Evolutionary conservation across 2,113 vertebrate genomes (phyloP).

Genomic region (Talpa occidentalis): DNA sequence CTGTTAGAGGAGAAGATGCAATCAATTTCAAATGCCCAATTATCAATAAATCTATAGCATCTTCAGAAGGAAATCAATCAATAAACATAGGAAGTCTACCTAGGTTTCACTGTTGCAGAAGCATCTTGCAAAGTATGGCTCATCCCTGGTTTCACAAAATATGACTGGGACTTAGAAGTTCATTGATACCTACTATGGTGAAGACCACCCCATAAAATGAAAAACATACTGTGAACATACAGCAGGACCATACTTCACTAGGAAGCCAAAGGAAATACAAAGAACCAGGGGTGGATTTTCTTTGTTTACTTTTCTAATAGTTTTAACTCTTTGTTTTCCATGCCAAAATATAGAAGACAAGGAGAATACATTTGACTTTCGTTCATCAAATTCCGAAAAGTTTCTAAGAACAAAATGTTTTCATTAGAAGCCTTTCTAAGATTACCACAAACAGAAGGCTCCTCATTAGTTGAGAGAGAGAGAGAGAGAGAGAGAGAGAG

Average conservation of each 20-base stretch:
- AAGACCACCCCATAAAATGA: conserved; percentile 80
- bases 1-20: conserved; percentile 66
- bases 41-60: conserved; percentile 35
- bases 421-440: neutral
- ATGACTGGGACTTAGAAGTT: conserved; percentile 78
- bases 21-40: conserved; percentile 64
- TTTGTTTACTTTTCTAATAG: conserved; percentile 81
- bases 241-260: conserved; percentile 80
- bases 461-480: neutral
- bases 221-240: conserved; percentile 80
- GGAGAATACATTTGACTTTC: conserved; percentile 30
- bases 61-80: conserved; percentile 46
- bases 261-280: conserved; percentile 82
- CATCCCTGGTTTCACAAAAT: conserved; percentile 67
- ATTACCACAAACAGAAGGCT: conserved; percentile 26
- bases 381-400: conserved; percentile 29
- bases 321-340: conserved; percentile 74
- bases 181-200: conserved; percentile 83
- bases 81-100: neutral
- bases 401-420: conserved; percentile 48
- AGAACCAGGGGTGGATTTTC: conserved; percentile 70
- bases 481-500: neutral
- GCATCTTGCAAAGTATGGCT: neutral
- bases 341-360: neutral
- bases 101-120: neutral